Conservation (phyloP, 2,113 vertebrate species). For the Stigmatopora nigra region DNA sequence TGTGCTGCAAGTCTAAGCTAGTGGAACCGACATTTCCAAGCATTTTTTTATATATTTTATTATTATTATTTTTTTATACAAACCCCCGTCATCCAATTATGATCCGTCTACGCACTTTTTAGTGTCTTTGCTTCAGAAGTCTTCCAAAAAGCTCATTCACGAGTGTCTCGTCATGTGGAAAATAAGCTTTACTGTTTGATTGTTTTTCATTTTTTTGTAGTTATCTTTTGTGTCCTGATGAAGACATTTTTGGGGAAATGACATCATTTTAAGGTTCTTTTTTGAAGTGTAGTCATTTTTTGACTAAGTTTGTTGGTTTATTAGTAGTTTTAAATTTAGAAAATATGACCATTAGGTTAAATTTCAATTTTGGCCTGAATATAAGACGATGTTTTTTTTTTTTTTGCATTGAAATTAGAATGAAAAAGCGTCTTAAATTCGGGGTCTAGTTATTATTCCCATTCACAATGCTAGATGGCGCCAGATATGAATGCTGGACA, state of each 20-base stretch:
- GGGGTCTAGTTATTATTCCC: too few relatives aligned
- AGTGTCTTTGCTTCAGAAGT: constrained; percentile 30
- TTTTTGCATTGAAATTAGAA: too few relatives aligned
- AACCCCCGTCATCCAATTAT: constrained; percentile 58
- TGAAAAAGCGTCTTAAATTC: too few relatives aligned
- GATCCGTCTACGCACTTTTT: constrained; percentile 50
- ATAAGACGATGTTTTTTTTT: too few relatives aligned
- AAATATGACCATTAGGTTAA: too few relatives aligned
- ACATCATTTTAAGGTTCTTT: constrained; percentile 4
- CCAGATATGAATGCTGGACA: too few relatives aligned
- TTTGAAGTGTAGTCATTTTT: background rate
- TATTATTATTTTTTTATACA: too few relatives aligned
- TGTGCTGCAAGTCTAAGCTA: constrained; percentile 74
- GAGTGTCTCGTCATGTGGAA: constrained; percentile 46
- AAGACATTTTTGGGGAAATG: constrained; percentile 18
- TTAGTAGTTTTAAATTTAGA: background rate
- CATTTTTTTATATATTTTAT: constrained; percentile 10
- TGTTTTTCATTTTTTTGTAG: constrained; percentile 17
- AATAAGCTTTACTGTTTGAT: constrained; percentile 39
- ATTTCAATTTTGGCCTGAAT: too few relatives aligned
- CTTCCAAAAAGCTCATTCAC: constrained; percentile 40
- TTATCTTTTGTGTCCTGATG: constrained; percentile 26
- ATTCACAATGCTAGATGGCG: too few relatives aligned
- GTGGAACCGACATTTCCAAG: constrained; percentile 77
- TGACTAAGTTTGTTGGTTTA: too few relatives aligned